Base-by-base conservation (phyloP, 2,888 invertebrate genomes). In the Cyclophora punctaria region DNA sequence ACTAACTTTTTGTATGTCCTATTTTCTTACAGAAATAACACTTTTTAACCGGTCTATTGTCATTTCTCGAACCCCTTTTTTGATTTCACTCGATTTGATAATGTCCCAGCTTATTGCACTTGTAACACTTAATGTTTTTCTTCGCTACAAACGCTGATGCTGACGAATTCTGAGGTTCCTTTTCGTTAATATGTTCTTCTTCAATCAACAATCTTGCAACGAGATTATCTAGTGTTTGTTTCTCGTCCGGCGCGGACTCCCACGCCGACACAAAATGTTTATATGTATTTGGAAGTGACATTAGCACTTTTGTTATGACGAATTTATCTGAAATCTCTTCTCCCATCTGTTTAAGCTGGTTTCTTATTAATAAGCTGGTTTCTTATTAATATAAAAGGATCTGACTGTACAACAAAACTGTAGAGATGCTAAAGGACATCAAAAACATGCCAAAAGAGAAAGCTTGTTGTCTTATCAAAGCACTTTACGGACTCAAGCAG, bases 251-350 rank as follows among this genome's bases (percentile, higher is more conserved):
- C 0, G 59, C 63, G 0, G 66, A 66, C 47, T 65, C 64, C 65
- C 67, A 69, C 0, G 67, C 73, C 0, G 71, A 71, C 0, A 72
- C 51, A 51, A 75, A 78, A 59, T 76, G 69, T 46, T 64, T 69
- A 41, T 65, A 71, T 3, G 57, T 35, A 0, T 69, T 68, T 57
- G 56, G 71, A 71, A 0, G 70, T 71, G 7, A 73, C 64, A 43
- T 0, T 63, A 48, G n/a, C 71, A 58, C 34, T 64, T 20, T 20
- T 2, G 20, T 20, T 20, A 20, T 20, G 20, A 20, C 20, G 20
- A 20, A 20, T 20, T 20, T 68, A 2, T 69, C 52, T 0, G 56
- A 59, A 3, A 68, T 55, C 2, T 57, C 48, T 49, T 67, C 69
- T 2, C 64, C 66, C 50, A 67, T 41, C 42, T 71, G 62, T 48